Base-by-base conservation (phyloP, 2,797 vertebrate species). In the Gallirallus australis region DNA sequence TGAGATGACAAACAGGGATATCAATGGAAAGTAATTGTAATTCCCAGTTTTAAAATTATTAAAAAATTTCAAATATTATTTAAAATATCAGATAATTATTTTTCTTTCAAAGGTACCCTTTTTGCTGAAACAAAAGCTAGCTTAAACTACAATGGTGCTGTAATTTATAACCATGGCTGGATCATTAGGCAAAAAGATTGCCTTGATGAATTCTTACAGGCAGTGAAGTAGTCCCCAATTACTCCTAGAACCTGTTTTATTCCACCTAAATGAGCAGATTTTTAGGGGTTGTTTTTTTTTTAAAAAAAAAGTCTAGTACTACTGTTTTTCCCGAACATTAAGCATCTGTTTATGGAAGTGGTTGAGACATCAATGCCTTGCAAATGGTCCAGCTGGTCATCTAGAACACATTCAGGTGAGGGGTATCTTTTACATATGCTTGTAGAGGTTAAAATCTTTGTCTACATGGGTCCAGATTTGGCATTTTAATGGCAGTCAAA, bases 101-200 rank as follows among this genome's bases (percentile, higher is more conserved):
- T 64, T 92, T 77, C 30, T 86, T 84, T 78, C 31, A 57, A 75
- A 96, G 16, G 17, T 15, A 69, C 14, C 5, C 6, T 69, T 83
- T 73, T 82, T 70, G 21, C 35, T 93, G 65, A 86, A 93, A 93
- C 20, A 76, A 94, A 94, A 96, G 33, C 54, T 39, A 69, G 50
- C 30, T 90, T 63, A 91, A 94, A 82, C 70, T 76, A 70, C 75
- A 94, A 54, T 52, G 56, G 40, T 90, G 40, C 39, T 81, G 33
- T 71, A 95, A 96, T 92, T 95, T 94, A 93, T 91, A 92, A 65
- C 69, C 56, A 75, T 3, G 16, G 37, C 52, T 81, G 85, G 89
- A 95, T 96, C 93, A 96, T 96, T 97, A 96, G 68, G 87, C 76
- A 94, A 89, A 97, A 97, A 93, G 24, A 85, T 87, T 95, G 37